Evolutionary conservation across 2,888 invertebrate species (phyloP).

Genomic region (Andrena marginata): DNA sequence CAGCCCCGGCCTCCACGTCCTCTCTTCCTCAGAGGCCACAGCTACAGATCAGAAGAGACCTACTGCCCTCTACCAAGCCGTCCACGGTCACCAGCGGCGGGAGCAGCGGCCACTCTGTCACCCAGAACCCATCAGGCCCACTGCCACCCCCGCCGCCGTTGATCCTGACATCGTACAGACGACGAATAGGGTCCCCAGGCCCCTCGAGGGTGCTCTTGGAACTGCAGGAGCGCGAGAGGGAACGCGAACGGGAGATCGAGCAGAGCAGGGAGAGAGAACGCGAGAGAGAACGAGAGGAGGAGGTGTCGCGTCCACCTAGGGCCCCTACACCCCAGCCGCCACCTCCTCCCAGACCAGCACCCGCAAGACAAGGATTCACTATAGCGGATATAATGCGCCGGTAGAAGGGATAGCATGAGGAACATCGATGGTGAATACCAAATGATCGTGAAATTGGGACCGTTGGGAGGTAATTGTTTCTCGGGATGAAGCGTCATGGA

Average conservation of each 20-base stretch:
- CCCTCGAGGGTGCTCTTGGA: constrained; percentile 82
- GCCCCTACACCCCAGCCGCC: constrained; percentile 85
- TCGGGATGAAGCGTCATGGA: constrained; percentile 2
- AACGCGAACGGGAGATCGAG: constrained; percentile 76
- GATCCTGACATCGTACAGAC: constrained; percentile 81
- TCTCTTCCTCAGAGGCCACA: constrained; percentile 86
- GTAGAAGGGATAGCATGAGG: constrained; percentile 83
- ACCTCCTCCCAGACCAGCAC: constrained; percentile 88
- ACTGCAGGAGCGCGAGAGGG: constrained; percentile 82
- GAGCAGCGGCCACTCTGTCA: constrained; percentile 78
- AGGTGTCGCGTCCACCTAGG: constrained; percentile 82
- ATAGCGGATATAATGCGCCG: constrained; percentile 97
- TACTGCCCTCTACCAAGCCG: constrained; percentile 86
- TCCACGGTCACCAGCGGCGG: constrained; percentile 83
- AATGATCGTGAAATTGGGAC: constrained; percentile 40
- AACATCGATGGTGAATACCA: constrained; percentile 21
- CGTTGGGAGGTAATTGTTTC: neutral
- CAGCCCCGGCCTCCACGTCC: constrained; percentile 44
- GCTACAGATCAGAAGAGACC: constrained; percentile 92
- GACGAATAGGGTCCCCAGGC: constrained; percentile 82
- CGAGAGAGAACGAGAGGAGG: constrained; percentile 81
- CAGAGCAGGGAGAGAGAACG: constrained; percentile 71
- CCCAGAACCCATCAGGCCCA: constrained; percentile 78
- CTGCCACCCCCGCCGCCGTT: constrained; percentile 81
- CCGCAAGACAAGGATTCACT: constrained; percentile 93